Percentiles rank a stretch among this genome's conserved stretches.
These are phyloP conservation scores for Mesorhabditis belari DNA, from an alignment of 2,888 invertebrate genomes.

Conservation along the genomic window DNA sequence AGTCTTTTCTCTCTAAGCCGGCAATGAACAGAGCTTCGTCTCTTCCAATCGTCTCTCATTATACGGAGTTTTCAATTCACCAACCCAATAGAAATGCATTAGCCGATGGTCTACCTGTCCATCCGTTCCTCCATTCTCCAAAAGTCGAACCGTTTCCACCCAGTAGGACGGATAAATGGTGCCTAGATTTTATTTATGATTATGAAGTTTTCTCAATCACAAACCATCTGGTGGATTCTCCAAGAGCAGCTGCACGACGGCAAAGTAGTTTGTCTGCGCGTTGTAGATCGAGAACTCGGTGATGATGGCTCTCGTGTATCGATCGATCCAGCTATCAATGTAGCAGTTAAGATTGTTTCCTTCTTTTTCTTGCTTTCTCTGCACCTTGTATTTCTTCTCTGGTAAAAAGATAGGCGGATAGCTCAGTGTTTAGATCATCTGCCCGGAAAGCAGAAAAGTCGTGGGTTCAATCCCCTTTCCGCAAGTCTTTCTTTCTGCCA, in stretches of 20 bases:
- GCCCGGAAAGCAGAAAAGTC: too few relatives aligned
- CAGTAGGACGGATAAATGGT: constrained; percentile 19
- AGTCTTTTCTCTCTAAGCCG: too few relatives aligned
- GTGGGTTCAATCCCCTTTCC: too few relatives aligned
- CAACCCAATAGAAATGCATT: not conserved
- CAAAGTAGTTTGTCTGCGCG: constrained; percentile 52
- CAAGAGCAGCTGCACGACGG: constrained; percentile 29
- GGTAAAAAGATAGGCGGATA: too few relatives aligned
- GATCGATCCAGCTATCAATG: constrained; percentile 56
- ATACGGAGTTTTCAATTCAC: too few relatives aligned
- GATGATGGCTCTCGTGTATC: constrained; percentile 58
- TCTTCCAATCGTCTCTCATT: too few relatives aligned
- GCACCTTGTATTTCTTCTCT: too few relatives aligned
- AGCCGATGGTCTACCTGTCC: constrained; percentile 3
- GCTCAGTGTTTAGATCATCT: too few relatives aligned
- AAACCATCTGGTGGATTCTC: constrained; percentile 21
- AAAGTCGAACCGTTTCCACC: constrained; percentile 33
- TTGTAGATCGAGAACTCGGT: constrained; percentile 61
- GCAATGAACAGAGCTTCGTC: too few relatives aligned
- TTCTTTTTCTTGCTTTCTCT: too few relatives aligned
- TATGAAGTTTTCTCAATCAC: not conserved
- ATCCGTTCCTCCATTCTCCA: constrained; percentile 25
- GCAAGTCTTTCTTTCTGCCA: not conserved
- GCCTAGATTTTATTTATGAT: not conserved
- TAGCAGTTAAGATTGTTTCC: too few relatives aligned